phyloP scores from a whole-genome alignment of 2,797 vertebrate genomes.

The Cryptoprocta ferox region DNA sequence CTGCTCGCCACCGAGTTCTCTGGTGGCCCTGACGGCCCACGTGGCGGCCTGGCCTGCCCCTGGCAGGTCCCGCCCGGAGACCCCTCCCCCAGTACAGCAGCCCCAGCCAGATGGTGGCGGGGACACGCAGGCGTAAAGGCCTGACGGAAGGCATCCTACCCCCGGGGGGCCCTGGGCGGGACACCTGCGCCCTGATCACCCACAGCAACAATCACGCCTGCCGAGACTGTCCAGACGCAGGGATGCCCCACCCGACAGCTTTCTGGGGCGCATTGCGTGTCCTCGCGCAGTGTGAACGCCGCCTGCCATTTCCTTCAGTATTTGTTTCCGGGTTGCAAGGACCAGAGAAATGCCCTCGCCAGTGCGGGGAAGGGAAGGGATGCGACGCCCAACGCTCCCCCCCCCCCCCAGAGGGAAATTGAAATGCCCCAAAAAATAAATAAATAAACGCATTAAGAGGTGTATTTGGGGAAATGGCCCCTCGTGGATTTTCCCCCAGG shows the following conservation, averaged over 20 bases:
- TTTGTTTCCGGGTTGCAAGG: slow-evolving; percentile 77
- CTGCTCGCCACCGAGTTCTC: slow-evolving; percentile 94
- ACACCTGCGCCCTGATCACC: neutral
- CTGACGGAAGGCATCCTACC: slow-evolving; percentile 93
- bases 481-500: neutral
- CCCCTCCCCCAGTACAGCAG: slow-evolving; percentile 85
- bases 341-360: neutral
- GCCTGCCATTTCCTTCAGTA: slow-evolving; percentile 67
- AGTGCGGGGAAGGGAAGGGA: neutral
- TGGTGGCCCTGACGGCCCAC: slow-evolving; percentile 88
- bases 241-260: slow-evolving; percentile 56
- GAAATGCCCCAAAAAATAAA: neutral
- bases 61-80: slow-evolving; percentile 93
- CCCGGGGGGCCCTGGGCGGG: slow-evolving; percentile 82
- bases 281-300: slow-evolving; percentile 72
- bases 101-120: slow-evolving; percentile 87
- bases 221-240: slow-evolving; percentile 60
- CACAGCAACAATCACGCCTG: slow-evolving; percentile 7
- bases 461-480: slow-evolving; percentile 12
- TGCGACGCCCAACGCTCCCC: neutral
- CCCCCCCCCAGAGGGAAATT: slow-evolving; percentile 28
- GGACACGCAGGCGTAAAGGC: slow-evolving; percentile 93
- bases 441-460: neutral
- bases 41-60: slow-evolving; percentile 95
- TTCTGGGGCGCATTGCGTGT: slow-evolving; percentile 23